Conservation (phyloP, 2,797 vertebrate genomes). For the Sebastes reedi region DNA sequence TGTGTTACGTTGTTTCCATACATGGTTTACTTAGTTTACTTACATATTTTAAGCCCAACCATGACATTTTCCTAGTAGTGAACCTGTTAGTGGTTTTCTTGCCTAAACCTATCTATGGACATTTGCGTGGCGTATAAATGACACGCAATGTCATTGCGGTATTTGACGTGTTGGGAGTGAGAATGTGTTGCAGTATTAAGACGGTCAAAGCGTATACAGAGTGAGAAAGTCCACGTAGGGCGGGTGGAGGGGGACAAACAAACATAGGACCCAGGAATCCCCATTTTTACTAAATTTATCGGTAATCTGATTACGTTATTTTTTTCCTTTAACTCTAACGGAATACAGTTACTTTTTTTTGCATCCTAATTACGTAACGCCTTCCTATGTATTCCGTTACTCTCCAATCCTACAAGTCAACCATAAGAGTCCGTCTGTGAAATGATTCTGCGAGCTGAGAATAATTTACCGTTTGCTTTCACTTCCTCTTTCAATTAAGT, state of each 20-base stretch:
- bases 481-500: not conserved
- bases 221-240: not conserved
- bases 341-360: not conserved
- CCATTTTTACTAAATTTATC: not conserved
- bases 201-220: not conserved
- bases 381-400: not conserved
- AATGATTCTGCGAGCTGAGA: not conserved
- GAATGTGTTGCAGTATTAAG: too few relatives aligned
- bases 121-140: too few relatives aligned
- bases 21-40: too few relatives aligned
- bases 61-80: too few relatives aligned
- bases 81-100: too few relatives aligned
- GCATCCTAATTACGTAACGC: not conserved
- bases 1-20: too few relatives aligned
- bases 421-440: not conserved
- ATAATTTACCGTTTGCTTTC: not conserved
- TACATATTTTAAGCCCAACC: too few relatives aligned
- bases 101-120: too few relatives aligned
- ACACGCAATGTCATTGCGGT: too few relatives aligned
- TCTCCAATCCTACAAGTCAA: not conserved
- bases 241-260: not conserved
- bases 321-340: not conserved
- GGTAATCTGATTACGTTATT: not conserved
- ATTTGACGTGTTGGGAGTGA: too few relatives aligned
- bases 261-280: not conserved